These are phyloP conservation scores for Agriopis marginaria DNA, from an alignment of 2,888 invertebrate genomes.

Conservation along the genomic window DNA sequence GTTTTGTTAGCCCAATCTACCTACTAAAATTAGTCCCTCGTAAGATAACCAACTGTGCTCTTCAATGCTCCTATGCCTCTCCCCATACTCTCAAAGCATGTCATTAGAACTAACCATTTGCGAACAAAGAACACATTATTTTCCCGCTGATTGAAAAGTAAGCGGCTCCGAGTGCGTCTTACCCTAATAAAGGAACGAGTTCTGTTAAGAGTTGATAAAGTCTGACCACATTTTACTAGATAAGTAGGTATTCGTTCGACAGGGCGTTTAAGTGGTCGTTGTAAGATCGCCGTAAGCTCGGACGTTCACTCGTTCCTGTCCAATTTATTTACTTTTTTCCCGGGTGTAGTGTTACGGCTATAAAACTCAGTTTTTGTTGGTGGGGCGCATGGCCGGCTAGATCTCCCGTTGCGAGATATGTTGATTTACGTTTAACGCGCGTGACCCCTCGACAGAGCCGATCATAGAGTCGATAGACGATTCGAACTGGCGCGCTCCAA, in stretches of 20 bases:
- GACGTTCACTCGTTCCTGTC: conserved; percentile 74
- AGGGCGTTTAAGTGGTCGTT: conserved; percentile 57
- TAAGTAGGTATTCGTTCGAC: conserved; percentile 52
- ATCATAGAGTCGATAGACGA: conserved; percentile 85
- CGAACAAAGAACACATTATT: conserved; percentile 34
- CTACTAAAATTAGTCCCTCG: not conserved
- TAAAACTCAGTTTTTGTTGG: conserved; percentile 84
- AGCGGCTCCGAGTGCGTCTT: conserved; percentile 30
- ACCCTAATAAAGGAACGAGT: conserved; percentile 42
- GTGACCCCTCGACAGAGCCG: conserved; percentile 83
- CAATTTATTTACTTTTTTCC: conserved; percentile 82
- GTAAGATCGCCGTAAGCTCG: conserved; percentile 60
- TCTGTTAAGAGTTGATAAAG: conserved; percentile 41
- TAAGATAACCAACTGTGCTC: not conserved
- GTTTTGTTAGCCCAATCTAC: too few relatives aligned
- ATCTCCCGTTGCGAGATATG: conserved; percentile 86
- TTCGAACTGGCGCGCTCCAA: conserved; percentile 77
- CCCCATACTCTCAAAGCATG: conserved; percentile 5
- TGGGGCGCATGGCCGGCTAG: conserved; percentile 78
- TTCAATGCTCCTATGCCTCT: not conserved
- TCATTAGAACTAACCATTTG: conserved; percentile 31
- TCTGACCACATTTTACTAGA: conserved; percentile 47
- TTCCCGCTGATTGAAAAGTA: conserved; percentile 37
- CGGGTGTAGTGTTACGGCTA: conserved; percentile 82
- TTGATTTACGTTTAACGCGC: conserved; percentile 86